A percentile compares a stretch with the other conserved stretches of the same genome.
Conservation (phyloP, 1,140 invertebrate species). For the Archegozetes longisetosus region DNA sequence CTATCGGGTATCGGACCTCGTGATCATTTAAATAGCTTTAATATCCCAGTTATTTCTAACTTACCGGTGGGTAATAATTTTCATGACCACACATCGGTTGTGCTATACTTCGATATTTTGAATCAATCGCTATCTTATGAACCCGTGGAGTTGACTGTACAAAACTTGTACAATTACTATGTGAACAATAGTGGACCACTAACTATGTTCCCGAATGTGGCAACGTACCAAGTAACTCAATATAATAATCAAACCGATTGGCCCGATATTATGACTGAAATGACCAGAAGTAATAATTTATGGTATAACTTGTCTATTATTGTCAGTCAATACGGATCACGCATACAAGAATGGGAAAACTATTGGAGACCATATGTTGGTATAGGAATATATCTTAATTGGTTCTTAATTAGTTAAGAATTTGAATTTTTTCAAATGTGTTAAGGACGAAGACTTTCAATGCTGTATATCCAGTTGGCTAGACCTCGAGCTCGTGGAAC, state of each 20-base stretch:
- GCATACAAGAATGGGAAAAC: conserved; percentile 33
- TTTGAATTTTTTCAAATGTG: conserved; percentile 23
- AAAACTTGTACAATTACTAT: conserved; percentile 13
- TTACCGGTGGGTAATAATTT: conserved; percentile 33
- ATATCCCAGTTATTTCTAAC: conserved; percentile 20
- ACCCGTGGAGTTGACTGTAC: not conserved
- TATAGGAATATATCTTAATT: not conserved
- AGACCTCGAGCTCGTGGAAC: conserved; percentile 42
- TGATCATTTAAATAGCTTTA: conserved; percentile 37
- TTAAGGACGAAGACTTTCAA: conserved; percentile 1
- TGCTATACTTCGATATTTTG: conserved; percentile 22
- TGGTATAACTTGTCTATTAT: conserved; percentile 4
- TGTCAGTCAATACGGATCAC: not conserved
- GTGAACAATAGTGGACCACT: conserved; percentile 47
- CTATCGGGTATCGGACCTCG: conserved; percentile 52
- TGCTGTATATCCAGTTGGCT: conserved; percentile 25
- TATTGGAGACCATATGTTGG: conserved; percentile 11
- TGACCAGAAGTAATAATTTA: conserved; percentile 6
- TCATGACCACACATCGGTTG: conserved; percentile 20
- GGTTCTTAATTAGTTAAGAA: conserved; percentile 34
- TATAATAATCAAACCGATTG: conserved; percentile 1
- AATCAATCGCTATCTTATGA: conserved; percentile 8
- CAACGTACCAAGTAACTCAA: conserved; percentile 2
- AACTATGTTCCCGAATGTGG: conserved; percentile 10
- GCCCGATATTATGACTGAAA: conserved; percentile 12